Conservation (phyloP, 2,797 vertebrate genomes). For the Clarias pachynema region DNA sequence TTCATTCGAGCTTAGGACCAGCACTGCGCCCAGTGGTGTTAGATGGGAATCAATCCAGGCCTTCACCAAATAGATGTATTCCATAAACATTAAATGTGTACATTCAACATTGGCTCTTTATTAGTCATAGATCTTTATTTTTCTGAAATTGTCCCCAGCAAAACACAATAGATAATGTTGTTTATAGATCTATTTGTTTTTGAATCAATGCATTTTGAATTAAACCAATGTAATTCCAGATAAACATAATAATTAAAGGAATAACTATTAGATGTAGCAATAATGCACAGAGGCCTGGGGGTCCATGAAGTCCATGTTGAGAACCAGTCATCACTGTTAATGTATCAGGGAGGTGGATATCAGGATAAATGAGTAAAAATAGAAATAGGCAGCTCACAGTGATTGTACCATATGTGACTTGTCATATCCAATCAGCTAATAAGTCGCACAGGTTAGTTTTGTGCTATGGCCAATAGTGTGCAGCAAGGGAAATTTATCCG, state of each 20-base stretch:
- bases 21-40: no score
- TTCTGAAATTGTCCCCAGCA: neutral
- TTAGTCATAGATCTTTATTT: neutral
- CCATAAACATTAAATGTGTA: neutral
- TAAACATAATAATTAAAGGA: neutral
- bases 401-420: neutral
- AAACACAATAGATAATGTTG: neutral
- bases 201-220: neutral
- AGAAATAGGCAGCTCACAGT: neutral
- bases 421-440: no score
- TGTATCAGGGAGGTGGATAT: neutral
- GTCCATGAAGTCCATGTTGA: neutral
- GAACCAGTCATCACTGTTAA: neutral
- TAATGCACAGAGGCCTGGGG: neutral
- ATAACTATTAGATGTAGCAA: neutral
- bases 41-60: no score
- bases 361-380: neutral
- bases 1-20: no score
- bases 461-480: no score
- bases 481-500: no score
- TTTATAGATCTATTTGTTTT: neutral
- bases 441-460: no score
- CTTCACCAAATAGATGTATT: neutral
- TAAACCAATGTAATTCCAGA: neutral
- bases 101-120: neutral